phyloP scores from a whole-genome alignment of 2,113 vertebrate species.

The Nothobranchius kuhntae region DNA sequence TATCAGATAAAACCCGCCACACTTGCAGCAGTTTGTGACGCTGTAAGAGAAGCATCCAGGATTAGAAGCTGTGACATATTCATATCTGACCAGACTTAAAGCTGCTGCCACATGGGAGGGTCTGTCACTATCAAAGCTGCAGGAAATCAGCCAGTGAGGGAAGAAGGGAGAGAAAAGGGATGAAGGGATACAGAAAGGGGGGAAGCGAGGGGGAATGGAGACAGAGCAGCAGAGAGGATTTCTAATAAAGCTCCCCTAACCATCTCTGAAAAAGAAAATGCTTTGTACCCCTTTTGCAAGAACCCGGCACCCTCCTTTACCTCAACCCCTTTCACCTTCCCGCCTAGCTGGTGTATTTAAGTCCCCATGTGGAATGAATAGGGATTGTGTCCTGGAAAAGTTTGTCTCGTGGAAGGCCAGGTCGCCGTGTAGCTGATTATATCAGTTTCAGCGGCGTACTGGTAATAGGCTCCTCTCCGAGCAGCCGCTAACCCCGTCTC shows the following conservation, averaged over 20 bases:
- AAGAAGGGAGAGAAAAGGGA: slow-evolving; percentile 46
- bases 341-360: slow-evolving; percentile 81
- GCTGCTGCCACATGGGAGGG: slow-evolving; percentile 65
- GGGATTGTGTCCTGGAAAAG: slow-evolving; percentile 89
- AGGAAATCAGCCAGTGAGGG: slow-evolving; percentile 69
- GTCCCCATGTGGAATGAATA: slow-evolving; percentile 86
- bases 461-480: slow-evolving; percentile 98
- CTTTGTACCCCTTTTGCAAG: slow-evolving; percentile 87
- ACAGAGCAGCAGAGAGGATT: slow-evolving; percentile 66
- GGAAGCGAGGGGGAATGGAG: slow-evolving; percentile 39
- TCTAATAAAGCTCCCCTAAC: slow-evolving; percentile 74
- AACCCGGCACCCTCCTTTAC: slow-evolving; percentile 68
- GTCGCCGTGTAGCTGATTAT: slow-evolving; percentile 93
- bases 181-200: slow-evolving; percentile 50
- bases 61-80: slow-evolving; percentile 80
- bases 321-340: slow-evolving; percentile 76
- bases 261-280: slow-evolving; percentile 88
- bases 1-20: slow-evolving; percentile 47
- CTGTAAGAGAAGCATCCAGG: slow-evolving; percentile 61
- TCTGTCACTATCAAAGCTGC: slow-evolving; percentile 80
- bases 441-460: slow-evolving; percentile 91
- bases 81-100: slow-evolving; percentile 79
- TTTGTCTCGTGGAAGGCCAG: slow-evolving; percentile 86
- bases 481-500: slow-evolving; percentile 93
- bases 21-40: slow-evolving; percentile 52